Conservation (phyloP, 2,797 vertebrate species). For the Crenichthys baileyi region DNA sequence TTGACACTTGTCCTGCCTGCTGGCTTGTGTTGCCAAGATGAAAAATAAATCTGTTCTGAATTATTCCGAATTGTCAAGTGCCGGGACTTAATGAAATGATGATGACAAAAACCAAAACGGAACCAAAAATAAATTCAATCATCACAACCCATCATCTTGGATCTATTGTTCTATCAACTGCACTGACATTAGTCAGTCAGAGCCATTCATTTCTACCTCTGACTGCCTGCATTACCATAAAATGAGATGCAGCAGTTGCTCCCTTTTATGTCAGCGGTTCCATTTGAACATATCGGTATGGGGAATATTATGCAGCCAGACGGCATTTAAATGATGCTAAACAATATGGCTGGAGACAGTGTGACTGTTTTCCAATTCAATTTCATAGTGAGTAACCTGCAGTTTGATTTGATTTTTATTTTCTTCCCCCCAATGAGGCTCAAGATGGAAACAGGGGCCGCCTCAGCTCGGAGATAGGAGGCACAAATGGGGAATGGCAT, state of each 20-base stretch:
- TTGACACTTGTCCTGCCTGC: slow-evolving; percentile 2
- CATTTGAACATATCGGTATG: slow-evolving; percentile 73
- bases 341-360: slow-evolving; percentile 77
- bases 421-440: slow-evolving; percentile 39
- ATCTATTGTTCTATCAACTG: slow-evolving; percentile 43
- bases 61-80: slow-evolving; percentile 47
- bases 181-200: slow-evolving; percentile 45
- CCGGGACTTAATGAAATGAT: slow-evolving; percentile 47
- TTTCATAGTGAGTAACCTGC: slow-evolving; percentile 83
- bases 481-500: slow-evolving; percentile 71
- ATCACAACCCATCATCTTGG: slow-evolving; percentile 40
- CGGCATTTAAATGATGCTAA: slow-evolving; percentile 76
- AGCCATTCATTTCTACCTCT: slow-evolving; percentile 50
- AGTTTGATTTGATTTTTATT: slow-evolving; percentile 76
- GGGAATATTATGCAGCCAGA: slow-evolving; percentile 71
- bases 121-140: slow-evolving; percentile 58
- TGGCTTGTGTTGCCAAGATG: slow-evolving; percentile 4
- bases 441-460: slow-evolving; percentile 38
- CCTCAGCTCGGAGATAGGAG: slow-evolving; percentile 16
- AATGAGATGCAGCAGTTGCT: slow-evolving; percentile 70
- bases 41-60: slow-evolving; percentile 35
- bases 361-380: slow-evolving; percentile 79
- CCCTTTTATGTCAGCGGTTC: slow-evolving; percentile 78
- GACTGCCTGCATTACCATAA: slow-evolving; percentile 57
- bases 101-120: slow-evolving; percentile 44